Evolutionary conservation across 2,888 invertebrate species (phyloP).

Genomic region (Drosophila rellima): DNA sequence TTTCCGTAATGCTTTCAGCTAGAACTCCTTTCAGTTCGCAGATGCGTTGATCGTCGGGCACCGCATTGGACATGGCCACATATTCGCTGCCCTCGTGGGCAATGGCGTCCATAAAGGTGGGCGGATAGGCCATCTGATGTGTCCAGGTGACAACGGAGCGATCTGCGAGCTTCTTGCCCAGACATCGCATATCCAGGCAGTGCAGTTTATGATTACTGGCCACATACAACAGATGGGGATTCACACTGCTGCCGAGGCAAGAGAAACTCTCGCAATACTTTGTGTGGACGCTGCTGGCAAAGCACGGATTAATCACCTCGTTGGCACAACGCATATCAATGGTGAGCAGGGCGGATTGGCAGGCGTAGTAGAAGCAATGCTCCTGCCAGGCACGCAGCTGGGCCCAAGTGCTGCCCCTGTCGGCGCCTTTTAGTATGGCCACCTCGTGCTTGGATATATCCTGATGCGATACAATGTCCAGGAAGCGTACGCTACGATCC

Average conservation of each 20-base stretch:
- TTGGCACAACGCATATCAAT: slow-evolving; percentile 75
- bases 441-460: slow-evolving; percentile 56
- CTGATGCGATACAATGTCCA: slow-evolving; percentile 47
- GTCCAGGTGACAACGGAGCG: slow-evolving; percentile 79
- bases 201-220: slow-evolving; percentile 83
- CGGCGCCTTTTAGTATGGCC: slow-evolving; percentile 44
- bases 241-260: slow-evolving; percentile 70
- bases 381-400: slow-evolving; percentile 51
- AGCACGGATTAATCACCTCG: slow-evolving; percentile 54
- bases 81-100: slow-evolving; percentile 68
- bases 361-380: slow-evolving; percentile 76
- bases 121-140: slow-evolving; percentile 81
- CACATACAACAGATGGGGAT: slow-evolving; percentile 80
- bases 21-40: slow-evolving; percentile 66
- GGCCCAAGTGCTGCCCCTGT: slow-evolving; percentile 71
- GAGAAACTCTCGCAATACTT: slow-evolving; percentile 77
- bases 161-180: slow-evolving; percentile 61
- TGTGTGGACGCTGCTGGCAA: slow-evolving; percentile 59
- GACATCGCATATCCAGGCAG: slow-evolving; percentile 79
- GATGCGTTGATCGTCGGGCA: slow-evolving; percentile 76
- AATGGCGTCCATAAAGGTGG: slow-evolving; percentile 74
- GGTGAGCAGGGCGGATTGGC: slow-evolving; percentile 67
- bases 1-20: slow-evolving; percentile 30
- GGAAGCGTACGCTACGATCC: slow-evolving; percentile 74
- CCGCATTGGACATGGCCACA: slow-evolving; percentile 71